phyloP scores from a whole-genome alignment of 2,113 vertebrate species.

The Ramphastos sulfuratus region DNA sequence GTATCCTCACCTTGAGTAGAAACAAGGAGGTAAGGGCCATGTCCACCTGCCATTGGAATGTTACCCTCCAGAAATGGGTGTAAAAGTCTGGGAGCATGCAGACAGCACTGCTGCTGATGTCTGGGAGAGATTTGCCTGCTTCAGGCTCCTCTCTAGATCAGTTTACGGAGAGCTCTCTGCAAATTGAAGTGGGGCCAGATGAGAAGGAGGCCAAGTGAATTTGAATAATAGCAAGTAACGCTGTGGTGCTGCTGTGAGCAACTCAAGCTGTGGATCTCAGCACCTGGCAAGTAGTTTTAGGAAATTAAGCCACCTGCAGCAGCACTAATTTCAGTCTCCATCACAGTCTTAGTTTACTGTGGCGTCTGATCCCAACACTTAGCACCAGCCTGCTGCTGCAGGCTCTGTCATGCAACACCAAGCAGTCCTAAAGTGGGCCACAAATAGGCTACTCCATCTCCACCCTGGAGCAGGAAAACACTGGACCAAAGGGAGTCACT shows the following conservation, averaged over 20 bases:
- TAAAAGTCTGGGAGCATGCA: not conserved
- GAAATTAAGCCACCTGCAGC: rapidly evolving
- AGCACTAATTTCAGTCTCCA: not conserved
- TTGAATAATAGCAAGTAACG: rapidly evolving
- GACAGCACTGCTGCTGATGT: not conserved
- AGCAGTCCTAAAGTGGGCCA: not conserved
- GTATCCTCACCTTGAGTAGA: too few species aligned
- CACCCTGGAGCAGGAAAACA: not conserved
- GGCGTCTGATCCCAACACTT: rapidly evolving
- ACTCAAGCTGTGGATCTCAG: not conserved
- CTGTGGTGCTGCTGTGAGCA: rapidly evolving
- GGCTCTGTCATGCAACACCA: rapidly evolving
- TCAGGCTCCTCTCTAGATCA: not conserved
- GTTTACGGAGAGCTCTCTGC: not conserved
- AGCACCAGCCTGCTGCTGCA: not conserved
- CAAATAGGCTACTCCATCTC: not conserved
- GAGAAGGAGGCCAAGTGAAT: too few species aligned
- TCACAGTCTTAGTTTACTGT: rapidly evolving
- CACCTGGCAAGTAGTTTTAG: not conserved
- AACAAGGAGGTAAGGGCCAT: not conserved
- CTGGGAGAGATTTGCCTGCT: too few species aligned
- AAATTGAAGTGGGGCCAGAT: rapidly evolving
- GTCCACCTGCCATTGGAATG: rapidly evolving
- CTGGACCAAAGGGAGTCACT: not conserved
- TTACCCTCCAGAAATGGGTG: too few species aligned